Evolutionary conservation across 2,888 invertebrate species (phyloP), one percentile per base, ranked within the genome.

Genomic region (Noctua janthe): DNA sequence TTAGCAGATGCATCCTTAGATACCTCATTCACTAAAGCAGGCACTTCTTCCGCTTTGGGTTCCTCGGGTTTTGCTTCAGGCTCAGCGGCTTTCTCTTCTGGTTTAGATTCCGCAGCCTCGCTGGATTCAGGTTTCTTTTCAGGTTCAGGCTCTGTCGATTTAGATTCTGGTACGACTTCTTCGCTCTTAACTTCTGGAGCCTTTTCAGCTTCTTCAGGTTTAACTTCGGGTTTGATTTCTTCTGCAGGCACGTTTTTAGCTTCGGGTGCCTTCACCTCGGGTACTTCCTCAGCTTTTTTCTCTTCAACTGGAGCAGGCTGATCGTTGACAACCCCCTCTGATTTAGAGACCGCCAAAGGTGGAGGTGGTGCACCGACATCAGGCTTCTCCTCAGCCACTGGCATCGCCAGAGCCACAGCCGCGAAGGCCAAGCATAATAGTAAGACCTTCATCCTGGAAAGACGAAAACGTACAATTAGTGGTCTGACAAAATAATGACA

Each of bases 361-460:
- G 86, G 88, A 49, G 92, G 90, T 72, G 88, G 87, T 71, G 91
- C 91, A 89, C 93, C 92, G 77, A 91, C 93, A 47, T 93, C 93
- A 73, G 86, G 91, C 79, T 91, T 92, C 79, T 92, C 95, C 80
- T 98, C 98, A 64, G 97, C 97, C 69, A 98, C 95, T 74, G 98
- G 98, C 97, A 97, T 97, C 64, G 97, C 97, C 91, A 97, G 91
- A 94, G 93, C 97, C 93, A 94, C 97, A 93, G 94, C 97, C 93
- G 97, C 97, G 91, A 97, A 95, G 93, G 97, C 97, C 92, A 98
- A 93, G 91, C 97, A 97, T 93, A 98, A 92, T 92, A 98, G 91
- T 94, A 98, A 96, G 93, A 98, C 95, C 97, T 97, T 98, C 98
- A 98, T 98, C 96, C 97, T 98, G 97, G 85, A 97, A 97, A 94